phyloP scores from a whole-genome alignment of 2,888 invertebrate species.

The Lepeophtheirus nordmannii region DNA sequence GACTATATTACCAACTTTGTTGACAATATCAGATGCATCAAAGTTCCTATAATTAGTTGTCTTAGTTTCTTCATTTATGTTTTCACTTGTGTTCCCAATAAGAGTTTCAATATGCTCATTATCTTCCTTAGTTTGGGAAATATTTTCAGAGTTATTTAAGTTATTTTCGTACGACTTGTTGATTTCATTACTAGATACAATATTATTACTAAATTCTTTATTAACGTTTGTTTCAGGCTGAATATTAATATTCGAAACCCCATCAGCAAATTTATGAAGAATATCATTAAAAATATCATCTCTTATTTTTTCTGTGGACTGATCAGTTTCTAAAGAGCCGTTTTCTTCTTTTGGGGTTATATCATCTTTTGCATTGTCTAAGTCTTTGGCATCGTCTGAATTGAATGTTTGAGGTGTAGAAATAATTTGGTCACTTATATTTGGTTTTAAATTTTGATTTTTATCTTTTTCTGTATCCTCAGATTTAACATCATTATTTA shows the following conservation, averaged over 20 bases:
- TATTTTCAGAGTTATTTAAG: not conserved
- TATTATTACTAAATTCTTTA: not conserved
- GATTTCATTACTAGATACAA: not conserved
- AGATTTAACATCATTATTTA: too few species aligned
- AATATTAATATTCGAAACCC: not conserved
- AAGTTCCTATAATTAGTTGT: not conserved
- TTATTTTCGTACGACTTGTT: not conserved
- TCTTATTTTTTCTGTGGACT: not conserved
- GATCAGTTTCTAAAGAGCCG: not conserved
- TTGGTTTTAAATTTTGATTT: too few species aligned
- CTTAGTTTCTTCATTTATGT: too few species aligned
- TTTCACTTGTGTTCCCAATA: too few species aligned
- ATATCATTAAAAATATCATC: not conserved
- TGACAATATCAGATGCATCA: not conserved
- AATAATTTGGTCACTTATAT: too few species aligned
- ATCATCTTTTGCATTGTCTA: too few species aligned
- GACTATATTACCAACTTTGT: not conserved
- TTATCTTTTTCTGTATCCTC: too few species aligned
- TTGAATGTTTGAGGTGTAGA: too few species aligned
- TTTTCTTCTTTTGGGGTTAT: too few species aligned
- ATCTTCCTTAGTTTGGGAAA: not conserved
- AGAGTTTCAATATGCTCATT: too few species aligned
- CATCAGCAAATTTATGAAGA: not conserved
- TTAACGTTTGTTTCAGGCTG: not conserved
- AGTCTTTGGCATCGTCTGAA: too few species aligned